Conservation (phyloP, 2,888 invertebrate species). For the Nematopogon swammerdamellus region DNA sequence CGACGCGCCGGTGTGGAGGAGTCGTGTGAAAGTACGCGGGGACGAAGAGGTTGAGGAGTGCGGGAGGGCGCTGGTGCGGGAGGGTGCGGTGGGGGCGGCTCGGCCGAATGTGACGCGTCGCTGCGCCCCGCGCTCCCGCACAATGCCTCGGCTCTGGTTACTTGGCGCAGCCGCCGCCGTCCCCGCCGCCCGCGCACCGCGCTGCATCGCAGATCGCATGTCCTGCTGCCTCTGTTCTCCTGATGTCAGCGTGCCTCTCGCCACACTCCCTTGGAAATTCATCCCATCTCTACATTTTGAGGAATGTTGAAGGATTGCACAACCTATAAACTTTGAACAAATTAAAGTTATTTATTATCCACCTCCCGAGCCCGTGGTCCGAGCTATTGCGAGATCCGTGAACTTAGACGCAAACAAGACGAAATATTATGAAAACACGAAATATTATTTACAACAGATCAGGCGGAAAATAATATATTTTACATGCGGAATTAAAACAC, state of each 20-base stretch:
- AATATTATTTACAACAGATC: too few species aligned
- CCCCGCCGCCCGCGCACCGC: too few species aligned
- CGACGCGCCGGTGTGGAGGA: conserved; percentile 31
- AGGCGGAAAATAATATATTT: too few species aligned
- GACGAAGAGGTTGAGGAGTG: conserved; percentile 9
- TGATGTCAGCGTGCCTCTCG: neutral
- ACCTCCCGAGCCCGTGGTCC: too few species aligned
- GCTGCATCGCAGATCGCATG: neutral
- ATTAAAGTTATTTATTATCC: too few species aligned
- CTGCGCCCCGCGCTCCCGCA: conserved; percentile 48
- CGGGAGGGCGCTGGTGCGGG: conserved; percentile 13
- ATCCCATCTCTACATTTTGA: too few species aligned
- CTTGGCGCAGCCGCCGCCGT: conserved; percentile 14
- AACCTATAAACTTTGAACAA: too few species aligned
- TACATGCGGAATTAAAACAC: too few species aligned
- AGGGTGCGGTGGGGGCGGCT: conserved; percentile 10
- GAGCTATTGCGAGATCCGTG: too few species aligned
- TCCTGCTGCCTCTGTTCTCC: neutral
- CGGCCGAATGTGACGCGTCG: conserved; percentile 18
- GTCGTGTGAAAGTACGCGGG: conserved; percentile 40
- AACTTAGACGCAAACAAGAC: too few species aligned
- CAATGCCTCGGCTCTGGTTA: conserved; percentile 49
- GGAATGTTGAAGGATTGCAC: too few species aligned
- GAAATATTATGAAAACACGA: too few species aligned
- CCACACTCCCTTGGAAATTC: neutral